A percentile compares a stretch with the other conserved stretches of the same genome.
These are phyloP conservation scores for Sinocyclocheilus rhinocerous DNA, from an alignment of 2,113 vertebrate species.

Conservation along the genomic window DNA sequence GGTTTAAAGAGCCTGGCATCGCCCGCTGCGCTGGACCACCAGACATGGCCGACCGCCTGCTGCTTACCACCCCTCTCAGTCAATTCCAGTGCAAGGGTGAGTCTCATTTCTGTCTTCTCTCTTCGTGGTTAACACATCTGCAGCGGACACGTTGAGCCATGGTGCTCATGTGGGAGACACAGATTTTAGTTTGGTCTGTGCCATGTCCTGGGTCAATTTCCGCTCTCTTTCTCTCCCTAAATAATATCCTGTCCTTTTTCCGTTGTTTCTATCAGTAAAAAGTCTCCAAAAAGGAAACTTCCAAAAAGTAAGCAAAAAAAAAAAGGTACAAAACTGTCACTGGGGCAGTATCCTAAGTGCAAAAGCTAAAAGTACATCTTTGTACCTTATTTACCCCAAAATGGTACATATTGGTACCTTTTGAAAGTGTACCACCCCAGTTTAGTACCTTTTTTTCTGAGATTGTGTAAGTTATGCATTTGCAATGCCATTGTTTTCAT, in stretches of 20 bases:
- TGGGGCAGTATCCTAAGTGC: too few species aligned
- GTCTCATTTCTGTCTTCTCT: background rate
- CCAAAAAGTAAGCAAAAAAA: background rate
- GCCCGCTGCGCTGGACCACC: constrained; percentile 92
- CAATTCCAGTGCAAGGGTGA: constrained; percentile 95
- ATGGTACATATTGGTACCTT: too few species aligned
- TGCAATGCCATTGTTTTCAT: background rate
- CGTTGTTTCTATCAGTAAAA: background rate
- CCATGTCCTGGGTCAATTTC: background rate
- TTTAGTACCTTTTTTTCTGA: background rate
- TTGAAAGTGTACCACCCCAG: too few species aligned
- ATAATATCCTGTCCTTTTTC: background rate
- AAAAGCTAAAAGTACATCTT: too few species aligned
- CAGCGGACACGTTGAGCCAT: background rate
- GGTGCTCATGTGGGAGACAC: background rate
- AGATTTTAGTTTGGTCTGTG: background rate
- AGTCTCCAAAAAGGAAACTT: background rate
- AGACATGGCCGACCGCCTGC: constrained; percentile 90
- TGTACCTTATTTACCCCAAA: too few species aligned
- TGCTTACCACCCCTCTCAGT: constrained; percentile 93
- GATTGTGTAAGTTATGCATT: background rate
- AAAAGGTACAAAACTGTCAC: too few species aligned
- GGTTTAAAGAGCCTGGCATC: constrained; percentile 97
- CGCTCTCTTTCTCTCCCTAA: background rate
- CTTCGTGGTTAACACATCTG: background rate